Base-by-base conservation (phyloP, 2,888 invertebrate genomes). In the Eupeodes luniger region DNA sequence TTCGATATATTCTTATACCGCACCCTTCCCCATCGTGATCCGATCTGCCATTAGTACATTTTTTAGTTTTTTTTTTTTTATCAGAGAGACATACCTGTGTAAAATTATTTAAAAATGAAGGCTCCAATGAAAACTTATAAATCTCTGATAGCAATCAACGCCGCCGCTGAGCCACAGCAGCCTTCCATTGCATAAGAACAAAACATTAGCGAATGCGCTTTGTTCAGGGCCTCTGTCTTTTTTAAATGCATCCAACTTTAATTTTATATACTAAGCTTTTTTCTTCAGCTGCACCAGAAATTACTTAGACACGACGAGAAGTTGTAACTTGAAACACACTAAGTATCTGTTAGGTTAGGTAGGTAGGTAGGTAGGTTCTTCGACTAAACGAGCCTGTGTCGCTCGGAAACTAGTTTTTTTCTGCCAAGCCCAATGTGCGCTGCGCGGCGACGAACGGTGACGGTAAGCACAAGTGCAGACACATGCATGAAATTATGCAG, bases 391-490 rank as follows among this genome's bases (percentile, higher is more conserved):
- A 85, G 78, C 85, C 51, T 47, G 88, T 59, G 69, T 85, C 27
- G n/a, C n/a, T 27, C 74, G 64, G 66, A 72, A 88, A 88, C 88
- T 40, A 85, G 88, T 88, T 88, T 88, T 86, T 88, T 87, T 88
- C 81, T 64, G 59, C 75, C 81, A 85, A 64, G 82, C 85, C 77
- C 72, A 69, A 85, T 62, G 67, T 69, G 78, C 72, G 78, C 27
- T 27, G 27, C 27, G 2, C 27, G 3, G 27, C 27, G 19, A 19
- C 19, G 19, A 27, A 3, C 3, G 27, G 27, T 27, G 27, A 27
- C 27, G 27, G 27, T 78, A 69, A 74, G 74, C 82, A 86, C 85
- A 81, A 85, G 85, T 81, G 81, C 67, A 81, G 72, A 53, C 77
- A 62, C 49, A 83, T 53, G 51, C 53, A 66, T 78, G 72, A 51